Base-by-base conservation (phyloP, 1,140 invertebrate genomes). In the Helicoverpa armigera region DNA sequence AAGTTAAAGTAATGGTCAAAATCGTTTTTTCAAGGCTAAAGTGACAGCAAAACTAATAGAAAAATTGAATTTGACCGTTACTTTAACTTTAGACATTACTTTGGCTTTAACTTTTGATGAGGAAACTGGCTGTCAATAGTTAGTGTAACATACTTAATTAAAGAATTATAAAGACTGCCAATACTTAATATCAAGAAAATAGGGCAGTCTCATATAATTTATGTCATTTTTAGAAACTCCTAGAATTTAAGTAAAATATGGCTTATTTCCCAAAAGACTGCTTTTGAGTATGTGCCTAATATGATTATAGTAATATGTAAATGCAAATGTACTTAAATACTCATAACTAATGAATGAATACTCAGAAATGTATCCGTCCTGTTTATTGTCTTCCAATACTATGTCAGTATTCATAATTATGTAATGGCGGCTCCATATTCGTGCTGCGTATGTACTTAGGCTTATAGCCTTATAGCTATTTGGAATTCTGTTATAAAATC, bases 281-380 rank as follows among this genome's bases (percentile, higher is more conserved):
- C 65, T 56, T 56, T 73, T n/a, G n/a, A 56, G 23, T 73, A 35
- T 16, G 23, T 61, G 14, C 4, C 10, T 74, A 43, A 16, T 23
- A 23, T 23, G 23, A 23, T 23, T 23, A 23, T 48, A 35, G 35
- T 43, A 5, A 60, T 11, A n/a, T 43, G 31, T 73, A 50, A 75
- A 61, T 48, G 72, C 54, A 60, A 61, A 43, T 48, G 58, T 75
- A 75, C 73, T 75, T 75, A 75, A 75, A 75, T 75, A 75, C 73
- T 75, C 73, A 75, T 9, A 14, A 60, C 13, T 75, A 61, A 75
- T 48, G 12, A 61, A 75, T 48, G 12, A 60, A 75, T 61, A 75
- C 58, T 61, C 54, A 60, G 35, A 74, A 60, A 61, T 61, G 5
- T 50, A 51, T 75, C 35, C 58, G 58, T 61, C 58, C 58, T 29